phyloP scores from a whole-genome alignment of 2,797 vertebrate genomes.

The Chiroxiphia lanceolata region DNA sequence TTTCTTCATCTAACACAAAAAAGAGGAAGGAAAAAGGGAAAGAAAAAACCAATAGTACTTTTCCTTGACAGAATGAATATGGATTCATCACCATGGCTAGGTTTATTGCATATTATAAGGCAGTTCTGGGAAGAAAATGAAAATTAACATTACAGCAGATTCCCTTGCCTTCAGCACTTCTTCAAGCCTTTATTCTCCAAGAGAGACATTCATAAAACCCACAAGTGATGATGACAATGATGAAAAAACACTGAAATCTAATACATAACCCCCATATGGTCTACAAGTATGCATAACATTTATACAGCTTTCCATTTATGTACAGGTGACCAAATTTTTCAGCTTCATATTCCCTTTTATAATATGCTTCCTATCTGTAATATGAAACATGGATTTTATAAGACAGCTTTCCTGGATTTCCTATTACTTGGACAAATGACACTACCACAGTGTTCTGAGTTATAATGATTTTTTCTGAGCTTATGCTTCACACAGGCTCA shows the following conservation, averaged over 20 bases:
- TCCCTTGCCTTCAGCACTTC: not conserved
- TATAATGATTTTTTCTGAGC: not conserved
- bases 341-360: not conserved
- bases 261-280: not conserved
- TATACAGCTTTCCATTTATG: not conserved
- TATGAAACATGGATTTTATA: not conserved
- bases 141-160: not conserved
- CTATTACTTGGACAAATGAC: not conserved
- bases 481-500: fast-evolving
- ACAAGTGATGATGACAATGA: not conserved
- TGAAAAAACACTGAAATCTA: not conserved
- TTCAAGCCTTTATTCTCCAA: conserved; percentile 15
- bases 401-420: not conserved
- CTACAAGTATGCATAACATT: not conserved
- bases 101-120: not conserved
- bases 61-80: not conserved
- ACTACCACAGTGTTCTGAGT: fast-evolving
- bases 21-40: not conserved
- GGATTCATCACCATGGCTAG: not conserved
- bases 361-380: not conserved
- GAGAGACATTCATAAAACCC: not conserved
- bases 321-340: not conserved
- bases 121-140: conserved; percentile 17
- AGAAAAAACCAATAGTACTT: not conserved
- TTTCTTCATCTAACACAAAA: not conserved